These are phyloP conservation scores for Hoplias malabaricus DNA, from an alignment of 2,113 vertebrate species.

Conservation along the genomic window DNA sequence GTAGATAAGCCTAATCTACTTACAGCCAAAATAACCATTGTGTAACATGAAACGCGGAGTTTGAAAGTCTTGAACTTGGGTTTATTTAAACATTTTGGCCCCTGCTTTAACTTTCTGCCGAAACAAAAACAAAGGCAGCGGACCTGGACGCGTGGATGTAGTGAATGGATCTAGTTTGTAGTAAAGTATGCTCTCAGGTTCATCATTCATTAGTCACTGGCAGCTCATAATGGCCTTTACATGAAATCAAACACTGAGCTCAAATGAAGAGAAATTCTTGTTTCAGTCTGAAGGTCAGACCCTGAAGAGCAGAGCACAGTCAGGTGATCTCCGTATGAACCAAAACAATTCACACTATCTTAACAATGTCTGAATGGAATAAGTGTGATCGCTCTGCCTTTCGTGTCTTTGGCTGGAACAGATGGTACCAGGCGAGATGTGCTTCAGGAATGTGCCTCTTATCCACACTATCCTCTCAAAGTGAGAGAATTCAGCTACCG, in stretches of 20 bases:
- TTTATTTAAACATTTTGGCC: no score
- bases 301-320: background rate
- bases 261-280: background rate
- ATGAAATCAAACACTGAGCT: background rate
- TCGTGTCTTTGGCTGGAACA: background rate
- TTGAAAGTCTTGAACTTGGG: no score
- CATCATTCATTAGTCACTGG: no score
- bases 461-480: background rate
- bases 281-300: background rate
- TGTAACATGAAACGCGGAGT: no score
- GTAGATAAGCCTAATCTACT: no score
- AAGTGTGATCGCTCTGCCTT: background rate
- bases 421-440: background rate
- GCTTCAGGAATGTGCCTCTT: background rate
- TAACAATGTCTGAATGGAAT: background rate
- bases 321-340: slow-evolving; percentile 25
- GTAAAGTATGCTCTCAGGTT: background rate
- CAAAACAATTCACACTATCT: background rate
- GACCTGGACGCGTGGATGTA: background rate
- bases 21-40: no score
- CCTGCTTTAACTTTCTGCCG: no score
- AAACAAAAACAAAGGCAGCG: no score
- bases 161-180: background rate
- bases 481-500: background rate
- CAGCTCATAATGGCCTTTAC: background rate